These are phyloP conservation scores for Villa cingulata DNA, from an alignment of 2,888 invertebrate species.

Conservation along the genomic window DNA sequence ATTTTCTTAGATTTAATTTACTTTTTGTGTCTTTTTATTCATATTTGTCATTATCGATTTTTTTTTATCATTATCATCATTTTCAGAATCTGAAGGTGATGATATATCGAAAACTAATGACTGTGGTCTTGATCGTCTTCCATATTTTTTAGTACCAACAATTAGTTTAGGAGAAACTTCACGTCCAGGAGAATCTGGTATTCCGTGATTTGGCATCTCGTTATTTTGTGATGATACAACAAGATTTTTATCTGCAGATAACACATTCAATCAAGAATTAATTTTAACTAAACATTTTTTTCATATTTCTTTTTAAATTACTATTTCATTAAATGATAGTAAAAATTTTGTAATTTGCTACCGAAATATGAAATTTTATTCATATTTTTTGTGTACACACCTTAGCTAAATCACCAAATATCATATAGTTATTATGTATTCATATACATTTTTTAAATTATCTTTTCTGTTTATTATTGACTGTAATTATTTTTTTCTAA, in stretches of 20 bases:
- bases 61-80: conserved; percentile 18
- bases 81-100: conserved; percentile 32
- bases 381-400: too few relatives aligned
- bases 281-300: too few relatives aligned
- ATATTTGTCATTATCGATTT: conserved; percentile 15
- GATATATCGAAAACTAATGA: conserved; percentile 30
- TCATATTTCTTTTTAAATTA: too few relatives aligned
- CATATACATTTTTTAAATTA: neutral
- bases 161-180: conserved; percentile 61
- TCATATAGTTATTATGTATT: too few relatives aligned
- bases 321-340: too few relatives aligned
- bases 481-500: too few relatives aligned
- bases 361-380: too few relatives aligned
- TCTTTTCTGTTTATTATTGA: too few relatives aligned
- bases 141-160: conserved; percentile 62
- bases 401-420: too few relatives aligned
- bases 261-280: too few relatives aligned
- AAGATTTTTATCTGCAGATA: too few relatives aligned
- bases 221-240: conserved; percentile 15
- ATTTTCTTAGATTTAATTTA: conserved; percentile 8
- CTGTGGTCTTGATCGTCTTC: conserved; percentile 53
- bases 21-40: conserved; percentile 21
- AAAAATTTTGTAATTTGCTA: too few relatives aligned
- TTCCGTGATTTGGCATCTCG: conserved; percentile 23
- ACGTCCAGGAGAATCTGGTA: conserved; percentile 45